These are phyloP conservation scores for Semotilus atromaculatus DNA, from an alignment of 2,797 vertebrate species.

Conservation along the genomic window DNA sequence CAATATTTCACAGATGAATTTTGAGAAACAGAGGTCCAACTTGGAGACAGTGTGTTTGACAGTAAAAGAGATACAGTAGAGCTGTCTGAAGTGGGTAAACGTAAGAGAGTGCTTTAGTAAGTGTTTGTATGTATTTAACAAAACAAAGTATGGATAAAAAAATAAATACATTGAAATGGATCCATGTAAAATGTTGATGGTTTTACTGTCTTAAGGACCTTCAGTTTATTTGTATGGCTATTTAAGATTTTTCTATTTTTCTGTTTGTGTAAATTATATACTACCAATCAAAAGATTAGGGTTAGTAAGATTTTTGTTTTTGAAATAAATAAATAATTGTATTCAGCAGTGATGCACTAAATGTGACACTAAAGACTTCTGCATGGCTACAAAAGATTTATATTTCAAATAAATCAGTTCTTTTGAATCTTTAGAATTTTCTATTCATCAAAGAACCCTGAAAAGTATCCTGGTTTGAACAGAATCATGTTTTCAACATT, in stretches of 20 bases:
- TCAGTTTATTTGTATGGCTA: neutral
- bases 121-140: neutral
- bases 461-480: too few relatives aligned
- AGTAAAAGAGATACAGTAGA: conserved; percentile 26
- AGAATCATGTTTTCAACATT: too few relatives aligned
- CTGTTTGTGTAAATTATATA: neutral
- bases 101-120: neutral
- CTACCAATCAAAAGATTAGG: neutral
- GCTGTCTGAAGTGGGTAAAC: neutral
- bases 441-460: too few relatives aligned
- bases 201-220: neutral
- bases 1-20: conserved; percentile 18
- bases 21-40: neutral
- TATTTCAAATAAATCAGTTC: too few relatives aligned
- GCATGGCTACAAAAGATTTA: too few relatives aligned
- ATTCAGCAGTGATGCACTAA: neutral
- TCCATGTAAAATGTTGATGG: neutral
- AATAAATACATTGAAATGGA: neutral
- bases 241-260: neutral
- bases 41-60: conserved; percentile 15
- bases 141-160: neutral
- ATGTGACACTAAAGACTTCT: neutral
- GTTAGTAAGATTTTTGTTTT: neutral
- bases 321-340: neutral
- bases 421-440: too few relatives aligned